Evolutionary conservation across 1,140 invertebrate species (phyloP).

Genomic region (Cotesia glomerata): DNA sequence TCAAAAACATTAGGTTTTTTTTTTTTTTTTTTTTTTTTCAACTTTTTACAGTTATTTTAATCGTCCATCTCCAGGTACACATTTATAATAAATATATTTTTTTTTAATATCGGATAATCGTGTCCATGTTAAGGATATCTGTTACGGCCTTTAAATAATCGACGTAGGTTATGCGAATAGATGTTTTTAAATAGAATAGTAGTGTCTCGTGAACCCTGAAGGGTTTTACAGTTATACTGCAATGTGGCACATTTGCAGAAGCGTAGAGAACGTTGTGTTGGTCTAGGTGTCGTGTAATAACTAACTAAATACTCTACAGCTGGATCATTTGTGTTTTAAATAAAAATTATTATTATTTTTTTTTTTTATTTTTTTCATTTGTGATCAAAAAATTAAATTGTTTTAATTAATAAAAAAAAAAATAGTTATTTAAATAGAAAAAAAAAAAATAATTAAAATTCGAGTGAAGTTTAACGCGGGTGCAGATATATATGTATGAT

Average conservation of each 20-base stretch:
- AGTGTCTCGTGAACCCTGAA: slow-evolving; percentile 61
- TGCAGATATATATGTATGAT: no score
- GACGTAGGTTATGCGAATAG: slow-evolving; percentile 58
- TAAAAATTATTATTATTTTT: no score
- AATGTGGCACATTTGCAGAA: slow-evolving; percentile 65
- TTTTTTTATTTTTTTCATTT: slow-evolving; percentile 1
- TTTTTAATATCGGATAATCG: slow-evolving; percentile 34
- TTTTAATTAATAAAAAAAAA: no score
- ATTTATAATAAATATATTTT: slow-evolving; percentile 52
- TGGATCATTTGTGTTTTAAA: slow-evolving; percentile 15
- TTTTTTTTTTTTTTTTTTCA: slow-evolving; percentile 33
- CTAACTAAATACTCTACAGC: slow-evolving; percentile 31
- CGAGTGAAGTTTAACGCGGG: slow-evolving; percentile 39
- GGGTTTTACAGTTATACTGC: slow-evolving; percentile 65
- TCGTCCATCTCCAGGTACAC: slow-evolving; percentile 38
- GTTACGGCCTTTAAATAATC: slow-evolving; percentile 31
- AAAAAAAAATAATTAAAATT: slow-evolving; percentile 29
- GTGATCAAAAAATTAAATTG: no score
- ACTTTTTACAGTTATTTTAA: slow-evolving; percentile 45
- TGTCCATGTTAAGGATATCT: slow-evolving; percentile 19
- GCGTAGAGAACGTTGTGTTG: slow-evolving; percentile 58
- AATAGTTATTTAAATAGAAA: background rate
- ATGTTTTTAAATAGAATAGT: slow-evolving; percentile 62
- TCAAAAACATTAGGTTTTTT: slow-evolving; percentile 52
- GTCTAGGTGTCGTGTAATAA: slow-evolving; percentile 43